Conservation (phyloP, 2,113 vertebrate species). For the Alligator mississippiensis region DNA sequence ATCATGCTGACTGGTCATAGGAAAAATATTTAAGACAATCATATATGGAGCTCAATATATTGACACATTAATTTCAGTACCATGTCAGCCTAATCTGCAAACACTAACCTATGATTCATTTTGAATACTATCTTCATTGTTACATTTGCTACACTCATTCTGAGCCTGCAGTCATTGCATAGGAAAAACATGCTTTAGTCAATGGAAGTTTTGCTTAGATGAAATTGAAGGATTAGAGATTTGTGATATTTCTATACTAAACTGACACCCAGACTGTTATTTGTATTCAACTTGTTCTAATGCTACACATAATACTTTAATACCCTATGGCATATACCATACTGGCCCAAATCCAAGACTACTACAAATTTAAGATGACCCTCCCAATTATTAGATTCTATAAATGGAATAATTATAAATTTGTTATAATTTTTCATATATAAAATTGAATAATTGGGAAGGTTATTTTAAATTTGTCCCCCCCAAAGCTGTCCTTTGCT, state of each 20-base stretch:
- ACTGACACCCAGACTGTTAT: neutral
- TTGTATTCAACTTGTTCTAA: neutral
- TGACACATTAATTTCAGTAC: fast-evolving
- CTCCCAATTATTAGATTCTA: too few species aligned
- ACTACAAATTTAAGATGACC: too few species aligned
- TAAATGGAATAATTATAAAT: too few species aligned
- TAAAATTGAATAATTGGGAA: too few species aligned
- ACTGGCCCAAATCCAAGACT: too few species aligned
- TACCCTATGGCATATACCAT: too few species aligned
- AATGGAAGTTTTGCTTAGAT: neutral
- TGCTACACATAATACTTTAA: neutral
- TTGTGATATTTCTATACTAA: too few species aligned
- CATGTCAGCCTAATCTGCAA: neutral
- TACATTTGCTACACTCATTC: neutral
- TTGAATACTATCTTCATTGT: neutral
- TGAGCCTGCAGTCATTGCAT: neutral
- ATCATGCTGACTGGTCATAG: neutral
- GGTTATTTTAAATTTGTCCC: too few species aligned
- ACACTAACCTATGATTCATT: neutral
- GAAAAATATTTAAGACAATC: neutral
- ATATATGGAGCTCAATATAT: neutral
- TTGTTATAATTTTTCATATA: too few species aligned
- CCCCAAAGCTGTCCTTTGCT: too few species aligned
- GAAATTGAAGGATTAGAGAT: neutral
- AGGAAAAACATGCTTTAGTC: neutral